Percentiles rank a stretch among this genome's conserved stretches.
These are phyloP conservation scores for Dromococcyx pavoninus DNA, from an alignment of 2,797 vertebrate genomes.

Conservation along the genomic window DNA sequence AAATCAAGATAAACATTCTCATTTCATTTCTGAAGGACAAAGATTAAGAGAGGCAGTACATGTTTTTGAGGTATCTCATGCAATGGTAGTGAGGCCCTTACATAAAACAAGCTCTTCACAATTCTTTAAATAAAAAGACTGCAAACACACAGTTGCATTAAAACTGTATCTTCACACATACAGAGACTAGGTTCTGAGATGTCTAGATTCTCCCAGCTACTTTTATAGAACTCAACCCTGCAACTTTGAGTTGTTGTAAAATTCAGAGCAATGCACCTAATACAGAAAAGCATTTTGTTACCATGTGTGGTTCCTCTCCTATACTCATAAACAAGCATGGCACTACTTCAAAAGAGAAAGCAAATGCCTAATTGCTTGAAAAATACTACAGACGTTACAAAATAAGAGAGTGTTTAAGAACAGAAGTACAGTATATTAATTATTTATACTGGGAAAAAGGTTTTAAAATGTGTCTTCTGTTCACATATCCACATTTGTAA, in stretches of 20 bases:
- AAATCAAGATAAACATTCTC: not conserved
- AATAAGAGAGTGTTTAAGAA: not conserved
- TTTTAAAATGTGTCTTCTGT: not conserved
- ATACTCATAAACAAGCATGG: not conserved
- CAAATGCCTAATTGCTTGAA: not conserved
- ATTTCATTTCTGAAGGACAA: not conserved
- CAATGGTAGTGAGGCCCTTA: not conserved
- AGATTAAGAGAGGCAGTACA: not conserved
- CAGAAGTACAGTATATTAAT: not conserved
- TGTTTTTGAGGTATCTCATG: not conserved
- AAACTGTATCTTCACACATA: not conserved
- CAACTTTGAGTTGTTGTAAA: not conserved
- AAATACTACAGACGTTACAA: not conserved
- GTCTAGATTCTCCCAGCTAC: not conserved
- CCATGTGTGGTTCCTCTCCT: not conserved
- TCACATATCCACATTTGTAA: not conserved
- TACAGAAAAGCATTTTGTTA: not conserved
- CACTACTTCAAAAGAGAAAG: not conserved
- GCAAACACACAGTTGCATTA: not conserved
- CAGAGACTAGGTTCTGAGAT: not conserved
- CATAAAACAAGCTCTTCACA: not conserved
- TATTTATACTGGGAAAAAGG: not conserved
- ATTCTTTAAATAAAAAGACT: not conserved
- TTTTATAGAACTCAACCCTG: not conserved
- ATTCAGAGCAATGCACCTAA: not conserved